phyloP scores from a whole-genome alignment of 2,888 invertebrate genomes.

The Aphidius colemani region DNA sequence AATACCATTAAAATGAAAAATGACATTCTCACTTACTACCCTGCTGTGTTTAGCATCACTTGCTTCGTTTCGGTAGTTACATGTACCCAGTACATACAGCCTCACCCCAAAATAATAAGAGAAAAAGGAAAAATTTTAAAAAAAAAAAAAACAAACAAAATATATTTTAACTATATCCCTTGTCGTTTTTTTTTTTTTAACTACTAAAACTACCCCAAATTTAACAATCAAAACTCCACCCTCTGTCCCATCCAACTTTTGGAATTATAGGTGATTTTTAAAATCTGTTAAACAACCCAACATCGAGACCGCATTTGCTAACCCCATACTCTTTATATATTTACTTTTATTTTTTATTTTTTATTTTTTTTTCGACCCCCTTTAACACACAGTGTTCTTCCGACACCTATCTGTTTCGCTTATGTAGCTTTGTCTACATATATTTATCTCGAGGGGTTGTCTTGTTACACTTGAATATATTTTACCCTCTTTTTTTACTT shows the following conservation, averaged over 20 bases:
- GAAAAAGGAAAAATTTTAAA: no score
- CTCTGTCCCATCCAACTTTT: conserved; percentile 27
- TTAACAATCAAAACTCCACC: neutral
- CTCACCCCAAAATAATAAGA: conserved; percentile 30
- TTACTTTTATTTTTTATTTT: conserved; percentile 17
- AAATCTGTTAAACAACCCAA: conserved; percentile 44
- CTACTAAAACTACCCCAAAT: no score
- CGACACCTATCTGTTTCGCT: conserved; percentile 24
- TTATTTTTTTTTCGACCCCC: conserved; percentile 31
- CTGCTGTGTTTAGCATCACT: conserved; percentile 33
- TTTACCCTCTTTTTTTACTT: neutral
- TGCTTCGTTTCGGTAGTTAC: conserved; percentile 44
- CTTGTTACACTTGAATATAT: neutral
- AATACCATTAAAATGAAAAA: conserved; percentile 61
- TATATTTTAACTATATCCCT: conserved; percentile 24
- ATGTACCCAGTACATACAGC: conserved; percentile 32
- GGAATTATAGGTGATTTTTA: conserved; percentile 42
- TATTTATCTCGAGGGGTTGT: conserved; percentile 21
- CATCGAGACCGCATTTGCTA: conserved; percentile 39
- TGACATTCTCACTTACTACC: conserved; percentile 56
- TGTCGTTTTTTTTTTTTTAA: conserved; percentile 17
- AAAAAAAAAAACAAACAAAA: conserved; percentile 38
- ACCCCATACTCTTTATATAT: conserved; percentile 18
- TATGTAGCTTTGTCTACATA: conserved; percentile 4
- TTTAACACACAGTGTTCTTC: conserved; percentile 9